phyloP scores from a whole-genome alignment of 2,888 invertebrate genomes.

The Zelleria hepariella region DNA sequence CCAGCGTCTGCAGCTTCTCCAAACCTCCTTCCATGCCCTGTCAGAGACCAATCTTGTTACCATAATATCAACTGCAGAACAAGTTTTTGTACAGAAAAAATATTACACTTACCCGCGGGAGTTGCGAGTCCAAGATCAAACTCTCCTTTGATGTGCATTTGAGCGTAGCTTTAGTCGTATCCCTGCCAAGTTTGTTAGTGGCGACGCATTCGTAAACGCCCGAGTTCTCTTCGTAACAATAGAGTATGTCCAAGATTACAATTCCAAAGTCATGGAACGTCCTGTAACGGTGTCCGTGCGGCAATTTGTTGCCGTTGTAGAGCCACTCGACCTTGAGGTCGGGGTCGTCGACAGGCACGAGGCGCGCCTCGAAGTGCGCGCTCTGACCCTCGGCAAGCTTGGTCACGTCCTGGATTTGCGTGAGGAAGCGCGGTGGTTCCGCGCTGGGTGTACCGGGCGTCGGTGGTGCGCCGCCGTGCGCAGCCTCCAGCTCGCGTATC shows the following conservation, averaged over 20 bases:
- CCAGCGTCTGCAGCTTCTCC: conserved; percentile 92
- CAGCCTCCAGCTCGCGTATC: conserved; percentile 87
- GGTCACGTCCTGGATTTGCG: conserved; percentile 87
- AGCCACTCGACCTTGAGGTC: conserved; percentile 96
- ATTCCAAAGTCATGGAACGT: conserved; percentile 98
- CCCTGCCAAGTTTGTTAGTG: conserved; percentile 93
- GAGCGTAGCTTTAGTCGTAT: conserved; percentile 88
- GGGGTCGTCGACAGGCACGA: conserved; percentile 95
- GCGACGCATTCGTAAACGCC: conserved; percentile 98
- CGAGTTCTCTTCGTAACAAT: conserved; percentile 93
- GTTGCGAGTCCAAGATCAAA: conserved; percentile 91
- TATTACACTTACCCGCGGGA: conserved; percentile 84
- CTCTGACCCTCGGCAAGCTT: conserved; percentile 95
- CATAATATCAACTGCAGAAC: neutral
- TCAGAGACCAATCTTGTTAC: conserved; percentile 11
- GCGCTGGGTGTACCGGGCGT: conserved; percentile 76
- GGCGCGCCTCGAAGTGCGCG: conserved; percentile 92
- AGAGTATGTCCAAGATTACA: conserved; percentile 94
- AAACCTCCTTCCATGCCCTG: conserved; percentile 95
- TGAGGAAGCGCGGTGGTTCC: conserved; percentile 93
- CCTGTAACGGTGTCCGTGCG: conserved; percentile 95
- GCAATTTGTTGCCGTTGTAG: conserved; percentile 92
- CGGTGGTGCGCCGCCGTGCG: conserved; percentile 77
- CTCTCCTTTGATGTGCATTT: conserved; percentile 91
- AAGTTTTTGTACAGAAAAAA: neutral